Base-by-base conservation (phyloP, 1,140 invertebrate genomes). In the Alviniconcha marisindica region DNA sequence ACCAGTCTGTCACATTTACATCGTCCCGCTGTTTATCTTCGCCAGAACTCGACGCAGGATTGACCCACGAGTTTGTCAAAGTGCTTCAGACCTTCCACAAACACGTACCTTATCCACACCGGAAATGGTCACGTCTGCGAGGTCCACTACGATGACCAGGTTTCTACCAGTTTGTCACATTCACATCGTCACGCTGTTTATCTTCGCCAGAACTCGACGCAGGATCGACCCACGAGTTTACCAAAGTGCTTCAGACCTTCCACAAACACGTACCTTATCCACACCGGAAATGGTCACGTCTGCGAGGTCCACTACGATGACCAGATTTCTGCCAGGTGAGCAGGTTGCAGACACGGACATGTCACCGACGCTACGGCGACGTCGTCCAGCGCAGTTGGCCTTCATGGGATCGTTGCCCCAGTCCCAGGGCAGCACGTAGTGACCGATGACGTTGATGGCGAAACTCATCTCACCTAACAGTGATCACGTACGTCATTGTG, bases 361-460 rank as follows among this genome's bases (percentile, higher is more conserved):
- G 15, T 89, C 87, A 4, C 73, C 66, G 18, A 28, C 56, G 28
- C 77, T 77, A 15, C 84, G 60, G 2, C 36, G 31, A 3, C 42
- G 12, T 18, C 84, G 77, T 10, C 44, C 44, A 5, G 28, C 14
- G 80, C 90, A 91, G 0, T 82, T 85, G 56, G 85, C 83, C 79
- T 85, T 85, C 36, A 80, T 63, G 0, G 90, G 90, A 10, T 88
- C 74, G 63, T 87, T 77, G 18, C 83, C 79, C 90, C 90, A 91
- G 76, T 86, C 84, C 42, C 71, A 78, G 21, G 90, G 90, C 24
- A 88, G 71, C 12, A 91, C 54, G 74, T 91, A 91, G 54, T 90
- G 88, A 2, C 89, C 88, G 33, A 91, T 88, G 60, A 88, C 88
- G 82, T 91, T 91, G 38, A 89, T 79, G 21, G 90, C 90, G 83